Conservation (phyloP, 2,113 vertebrate species). For the Steatornis caripensis region DNA sequence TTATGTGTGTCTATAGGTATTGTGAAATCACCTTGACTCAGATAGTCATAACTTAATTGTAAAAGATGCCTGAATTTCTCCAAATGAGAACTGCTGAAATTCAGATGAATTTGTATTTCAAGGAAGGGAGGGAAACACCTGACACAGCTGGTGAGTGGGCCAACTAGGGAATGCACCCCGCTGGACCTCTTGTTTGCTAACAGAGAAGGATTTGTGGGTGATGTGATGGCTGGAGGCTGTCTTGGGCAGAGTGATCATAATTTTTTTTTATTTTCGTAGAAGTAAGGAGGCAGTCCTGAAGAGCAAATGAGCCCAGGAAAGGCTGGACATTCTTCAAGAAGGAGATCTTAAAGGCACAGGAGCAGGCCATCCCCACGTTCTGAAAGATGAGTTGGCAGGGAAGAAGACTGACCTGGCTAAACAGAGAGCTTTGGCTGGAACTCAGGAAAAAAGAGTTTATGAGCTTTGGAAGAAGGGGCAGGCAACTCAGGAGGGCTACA, state of each 20-base stretch:
- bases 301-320: background rate
- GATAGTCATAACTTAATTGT: background rate
- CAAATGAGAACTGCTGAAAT: background rate
- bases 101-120: background rate
- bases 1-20: background rate
- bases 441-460: background rate
- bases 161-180: background rate
- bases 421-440: no score
- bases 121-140: background rate
- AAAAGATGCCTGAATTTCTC: background rate
- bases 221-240: accelerated
- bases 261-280: background rate
- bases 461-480: background rate
- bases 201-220: background rate
- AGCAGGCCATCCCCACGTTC: accelerated
- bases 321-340: background rate
- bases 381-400: accelerated
- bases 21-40: background rate
- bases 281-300: background rate
- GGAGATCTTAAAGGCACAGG: background rate
- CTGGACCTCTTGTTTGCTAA: background rate
- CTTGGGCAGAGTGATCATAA: accelerated
- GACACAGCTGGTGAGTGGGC: background rate
- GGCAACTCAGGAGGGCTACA: background rate
- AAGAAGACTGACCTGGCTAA: no score